A percentile compares a stretch with the other conserved stretches of the same genome.
These are phyloP conservation scores for Trialeurodes vaporariorum DNA, from an alignment of 1,140 invertebrate genomes.

Conservation along the genomic window DNA sequence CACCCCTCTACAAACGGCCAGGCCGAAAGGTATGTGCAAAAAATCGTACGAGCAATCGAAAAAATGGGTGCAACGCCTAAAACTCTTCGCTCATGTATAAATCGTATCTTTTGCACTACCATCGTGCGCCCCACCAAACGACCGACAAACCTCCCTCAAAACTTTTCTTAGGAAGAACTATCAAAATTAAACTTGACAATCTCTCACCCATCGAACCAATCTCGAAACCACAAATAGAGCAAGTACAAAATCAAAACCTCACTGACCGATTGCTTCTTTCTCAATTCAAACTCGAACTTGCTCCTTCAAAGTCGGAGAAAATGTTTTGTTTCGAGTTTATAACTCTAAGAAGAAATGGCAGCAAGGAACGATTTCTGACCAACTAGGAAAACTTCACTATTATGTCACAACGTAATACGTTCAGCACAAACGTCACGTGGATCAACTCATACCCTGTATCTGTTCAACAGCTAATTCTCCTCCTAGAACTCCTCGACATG, in stretches of 20 bases:
- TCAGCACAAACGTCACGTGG: constrained; percentile 9
- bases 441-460: too few relatives aligned
- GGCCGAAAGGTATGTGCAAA: constrained; percentile 23
- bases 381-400: neutral
- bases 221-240: neutral
- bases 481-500: too few relatives aligned
- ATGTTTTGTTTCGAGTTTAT: neutral
- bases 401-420: neutral
- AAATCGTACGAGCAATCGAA: constrained; percentile 12
- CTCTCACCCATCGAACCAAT: neutral
- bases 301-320: neutral
- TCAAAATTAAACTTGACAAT: constrained; percentile 12
- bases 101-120: neutral
- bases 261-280: neutral
- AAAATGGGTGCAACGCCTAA: neutral
- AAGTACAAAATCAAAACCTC: neutral
- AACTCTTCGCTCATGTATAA: neutral
- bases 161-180: constrained; percentile 17
- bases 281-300: neutral
- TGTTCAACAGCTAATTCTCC: too few relatives aligned
- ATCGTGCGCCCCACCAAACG: constrained; percentile 12
- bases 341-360: neutral
- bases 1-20: constrained; percentile 19
- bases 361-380: neutral
- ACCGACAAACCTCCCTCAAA: constrained; percentile 17